phyloP scores from a whole-genome alignment of 2,888 invertebrate genomes.

The Diplolepis rosae region DNA sequence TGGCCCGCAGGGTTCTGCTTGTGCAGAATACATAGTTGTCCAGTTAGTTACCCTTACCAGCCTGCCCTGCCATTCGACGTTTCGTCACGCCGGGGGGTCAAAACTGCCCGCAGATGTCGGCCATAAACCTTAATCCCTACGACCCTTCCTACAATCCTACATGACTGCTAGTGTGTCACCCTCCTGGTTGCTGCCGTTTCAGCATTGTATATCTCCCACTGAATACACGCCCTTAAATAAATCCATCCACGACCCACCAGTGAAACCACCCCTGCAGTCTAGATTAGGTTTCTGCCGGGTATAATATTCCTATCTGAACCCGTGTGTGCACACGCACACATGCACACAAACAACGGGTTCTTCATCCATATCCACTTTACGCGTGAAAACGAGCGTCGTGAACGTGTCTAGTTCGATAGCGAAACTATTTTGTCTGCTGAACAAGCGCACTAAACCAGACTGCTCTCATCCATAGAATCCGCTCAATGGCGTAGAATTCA shows the following conservation, averaged over 20 bases:
- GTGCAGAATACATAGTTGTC: slow-evolving; percentile 36
- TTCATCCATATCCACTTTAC: slow-evolving; percentile 25
- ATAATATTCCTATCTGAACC: slow-evolving; percentile 14
- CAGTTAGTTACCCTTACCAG: slow-evolving; percentile 48
- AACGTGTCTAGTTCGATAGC: slow-evolving; percentile 8
- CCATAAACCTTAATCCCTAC: slow-evolving; percentile 61
- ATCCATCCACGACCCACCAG: slow-evolving; percentile 44
- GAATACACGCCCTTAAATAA: slow-evolving; percentile 65
- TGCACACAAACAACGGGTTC: not conserved
- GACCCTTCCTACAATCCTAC: slow-evolving; percentile 47
- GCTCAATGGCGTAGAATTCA: not conserved
- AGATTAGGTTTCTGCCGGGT: slow-evolving; percentile 41
- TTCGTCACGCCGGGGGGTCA: slow-evolving; percentile 71
- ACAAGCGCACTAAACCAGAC: not conserved
- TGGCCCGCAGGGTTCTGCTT: slow-evolving; percentile 56
- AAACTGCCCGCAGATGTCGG: slow-evolving; percentile 72
- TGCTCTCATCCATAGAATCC: not conserved
- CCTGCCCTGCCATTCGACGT: slow-evolving; percentile 62
- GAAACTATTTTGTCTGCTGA: slow-evolving; percentile 25
- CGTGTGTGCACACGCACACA: not conserved
- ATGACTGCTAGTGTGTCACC: slow-evolving; percentile 40
- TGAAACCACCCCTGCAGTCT: slow-evolving; percentile 49
- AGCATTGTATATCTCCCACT: slow-evolving; percentile 63
- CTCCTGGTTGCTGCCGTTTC: slow-evolving; percentile 34
- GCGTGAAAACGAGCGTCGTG: slow-evolving; percentile 1